A percentile compares a stretch with the other conserved stretches of the same genome.
Evolutionary conservation across 2,797 vertebrate genomes (phyloP).

Genomic region (Enteromius treurensis): DNA sequence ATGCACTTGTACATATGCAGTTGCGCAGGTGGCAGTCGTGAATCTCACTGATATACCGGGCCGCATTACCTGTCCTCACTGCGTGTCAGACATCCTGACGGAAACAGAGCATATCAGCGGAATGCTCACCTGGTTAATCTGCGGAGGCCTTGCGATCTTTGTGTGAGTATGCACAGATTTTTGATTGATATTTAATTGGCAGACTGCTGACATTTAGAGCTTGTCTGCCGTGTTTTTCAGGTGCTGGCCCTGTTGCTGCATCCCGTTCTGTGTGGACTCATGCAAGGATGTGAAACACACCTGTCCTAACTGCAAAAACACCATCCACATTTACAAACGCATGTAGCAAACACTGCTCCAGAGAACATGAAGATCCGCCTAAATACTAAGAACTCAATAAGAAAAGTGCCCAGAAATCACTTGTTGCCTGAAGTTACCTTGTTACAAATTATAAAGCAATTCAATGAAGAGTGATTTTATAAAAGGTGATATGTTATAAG

Average conservation of each 20-base stretch:
- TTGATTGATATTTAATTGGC: background rate
- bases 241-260: conserved; percentile 66
- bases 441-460: background rate
- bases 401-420: background rate
- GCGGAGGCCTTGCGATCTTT: background rate
- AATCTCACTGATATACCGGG: conserved; percentile 1
- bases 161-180: background rate
- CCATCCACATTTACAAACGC: conserved; percentile 66
- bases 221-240: conserved; percentile 53
- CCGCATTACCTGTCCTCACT: conserved; percentile 8
- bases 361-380: background rate
- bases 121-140: conserved; percentile 25
- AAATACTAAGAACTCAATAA: background rate
- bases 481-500: background rate
- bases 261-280: conserved; percentile 69
- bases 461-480: background rate
- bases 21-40: background rate
- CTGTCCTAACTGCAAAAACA: conserved; percentile 68
- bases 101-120: background rate
- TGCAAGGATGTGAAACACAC: conserved; percentile 74
- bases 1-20: background rate
- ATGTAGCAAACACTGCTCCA: background rate
- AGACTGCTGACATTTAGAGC: background rate
- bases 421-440: background rate
- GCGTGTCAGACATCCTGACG: background rate